Conservation (phyloP, 2,888 invertebrate genomes). For the Galerucella nymphaeae region DNA sequence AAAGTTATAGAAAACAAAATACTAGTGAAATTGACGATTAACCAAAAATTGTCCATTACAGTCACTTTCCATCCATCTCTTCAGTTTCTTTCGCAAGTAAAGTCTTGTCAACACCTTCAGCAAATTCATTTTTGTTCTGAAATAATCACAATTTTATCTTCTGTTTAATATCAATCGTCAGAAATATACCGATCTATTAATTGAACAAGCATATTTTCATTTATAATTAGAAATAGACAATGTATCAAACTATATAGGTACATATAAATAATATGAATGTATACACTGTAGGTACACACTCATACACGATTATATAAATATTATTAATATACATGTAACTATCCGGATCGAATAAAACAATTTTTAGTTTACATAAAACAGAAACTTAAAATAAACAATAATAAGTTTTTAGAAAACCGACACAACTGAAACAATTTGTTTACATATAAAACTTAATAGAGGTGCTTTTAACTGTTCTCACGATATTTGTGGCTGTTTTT, state of each 20-base stretch:
- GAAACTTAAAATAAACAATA: slow-evolving; percentile 14
- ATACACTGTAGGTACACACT: too few relatives aligned
- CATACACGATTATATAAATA: slow-evolving; percentile 1
- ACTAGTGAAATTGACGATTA: background rate
- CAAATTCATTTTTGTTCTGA: too few relatives aligned
- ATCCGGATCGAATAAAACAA: slow-evolving; percentile 19
- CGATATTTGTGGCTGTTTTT: slow-evolving; percentile 12
- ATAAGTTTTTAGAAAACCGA: slow-evolving; percentile 18
- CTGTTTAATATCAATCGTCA: background rate
- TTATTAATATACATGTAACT: slow-evolving; percentile 13
- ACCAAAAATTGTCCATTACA: too few relatives aligned
- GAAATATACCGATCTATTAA: background rate
- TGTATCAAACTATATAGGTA: background rate
- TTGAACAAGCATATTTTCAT: background rate
- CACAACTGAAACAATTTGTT: slow-evolving; percentile 15
- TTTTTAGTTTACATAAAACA: slow-evolving; percentile 15
- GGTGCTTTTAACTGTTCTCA: slow-evolving; percentile 3
- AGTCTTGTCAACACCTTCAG: too few relatives aligned
- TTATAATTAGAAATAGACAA: slow-evolving; percentile 5
- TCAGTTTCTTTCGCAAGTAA: too few relatives aligned
- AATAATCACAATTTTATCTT: background rate
- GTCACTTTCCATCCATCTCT: too few relatives aligned
- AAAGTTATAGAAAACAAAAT: too few relatives aligned
- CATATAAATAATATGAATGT: slow-evolving; percentile 11
- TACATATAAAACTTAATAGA: background rate